phyloP scores from a whole-genome alignment of 2,797 vertebrate genomes.

The Premnoplex brunnescens region DNA sequence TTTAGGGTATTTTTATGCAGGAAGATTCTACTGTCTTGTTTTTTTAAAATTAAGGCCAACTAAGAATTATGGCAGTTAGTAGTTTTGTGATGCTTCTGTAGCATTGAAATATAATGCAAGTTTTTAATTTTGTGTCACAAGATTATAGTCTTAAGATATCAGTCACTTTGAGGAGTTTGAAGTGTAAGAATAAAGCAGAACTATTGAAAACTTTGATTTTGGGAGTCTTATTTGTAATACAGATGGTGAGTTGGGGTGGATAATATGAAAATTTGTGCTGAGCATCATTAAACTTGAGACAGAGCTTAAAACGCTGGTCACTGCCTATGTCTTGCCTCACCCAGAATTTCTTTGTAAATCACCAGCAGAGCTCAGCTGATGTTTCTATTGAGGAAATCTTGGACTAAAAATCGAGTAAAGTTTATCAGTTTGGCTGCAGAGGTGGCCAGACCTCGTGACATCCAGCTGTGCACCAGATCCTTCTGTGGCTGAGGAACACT shows the following conservation, averaged over 20 bases:
- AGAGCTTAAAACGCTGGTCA: not conserved
- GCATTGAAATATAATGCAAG: accelerated
- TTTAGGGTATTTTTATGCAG: not conserved
- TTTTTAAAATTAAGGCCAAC: not conserved
- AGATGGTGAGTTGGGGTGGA: not conserved
- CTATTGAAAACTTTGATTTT: not conserved
- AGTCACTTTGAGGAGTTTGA: not conserved
- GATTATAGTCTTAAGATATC: not conserved
- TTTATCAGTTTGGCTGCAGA: not conserved
- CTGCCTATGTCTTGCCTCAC: not conserved
- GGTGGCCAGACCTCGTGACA: not conserved
- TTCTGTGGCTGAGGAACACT: not conserved
- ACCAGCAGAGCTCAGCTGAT: not conserved
- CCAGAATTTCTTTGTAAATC: not conserved
- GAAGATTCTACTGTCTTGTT: not conserved
- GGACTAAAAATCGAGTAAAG: not conserved
- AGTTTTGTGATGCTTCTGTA: not conserved
- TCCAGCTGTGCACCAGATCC: not conserved
- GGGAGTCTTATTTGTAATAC: not conserved
- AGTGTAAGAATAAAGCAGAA: not conserved
- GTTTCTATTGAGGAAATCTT: not conserved
- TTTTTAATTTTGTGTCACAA: not conserved
- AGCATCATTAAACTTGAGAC: not conserved
- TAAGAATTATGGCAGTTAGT: not conserved
- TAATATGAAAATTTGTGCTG: not conserved